phyloP scores from a whole-genome alignment of 2,888 invertebrate species.

The Prosapia bicincta region DNA sequence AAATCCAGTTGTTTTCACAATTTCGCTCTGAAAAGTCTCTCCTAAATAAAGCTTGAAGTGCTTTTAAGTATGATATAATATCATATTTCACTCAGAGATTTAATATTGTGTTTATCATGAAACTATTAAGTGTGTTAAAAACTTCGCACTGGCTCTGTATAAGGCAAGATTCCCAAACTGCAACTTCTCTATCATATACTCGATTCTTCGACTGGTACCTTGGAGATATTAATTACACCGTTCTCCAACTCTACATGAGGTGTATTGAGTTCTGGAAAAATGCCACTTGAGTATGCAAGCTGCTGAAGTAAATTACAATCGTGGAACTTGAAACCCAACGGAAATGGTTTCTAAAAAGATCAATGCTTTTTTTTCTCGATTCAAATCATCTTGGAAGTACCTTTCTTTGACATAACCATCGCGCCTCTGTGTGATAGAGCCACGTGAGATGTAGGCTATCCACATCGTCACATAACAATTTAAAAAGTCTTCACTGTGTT shows the following conservation, averaged over 20 bases:
- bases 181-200: conserved; percentile 8
- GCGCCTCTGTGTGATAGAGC: no score
- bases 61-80: conserved; percentile 2
- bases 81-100: background rate
- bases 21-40: no score
- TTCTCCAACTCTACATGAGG: background rate
- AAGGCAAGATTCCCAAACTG: background rate
- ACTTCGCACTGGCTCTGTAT: no score
- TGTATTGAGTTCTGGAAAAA: conserved; percentile 13
- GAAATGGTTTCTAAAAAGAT: conserved; percentile 16
- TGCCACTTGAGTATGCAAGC: conserved; percentile 19
- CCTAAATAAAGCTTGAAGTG: background rate
- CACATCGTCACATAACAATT: no score
- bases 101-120: background rate
- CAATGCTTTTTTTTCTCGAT: conserved; percentile 16
- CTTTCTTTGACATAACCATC: no score
- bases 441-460: no score
- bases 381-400: conserved; percentile 28
- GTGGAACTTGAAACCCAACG: conserved; percentile 12
- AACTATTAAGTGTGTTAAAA: conserved; percentile 3
- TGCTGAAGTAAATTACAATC: conserved; percentile 30
- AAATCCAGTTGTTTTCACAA: no score
- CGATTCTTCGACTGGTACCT: conserved; percentile 3
- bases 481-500: no score
- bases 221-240: background rate